Evolutionary conservation across 2,797 vertebrate species (phyloP), one percentile per base, ranked within the genome.

Genomic region (Protonibea diacanthus): DNA sequence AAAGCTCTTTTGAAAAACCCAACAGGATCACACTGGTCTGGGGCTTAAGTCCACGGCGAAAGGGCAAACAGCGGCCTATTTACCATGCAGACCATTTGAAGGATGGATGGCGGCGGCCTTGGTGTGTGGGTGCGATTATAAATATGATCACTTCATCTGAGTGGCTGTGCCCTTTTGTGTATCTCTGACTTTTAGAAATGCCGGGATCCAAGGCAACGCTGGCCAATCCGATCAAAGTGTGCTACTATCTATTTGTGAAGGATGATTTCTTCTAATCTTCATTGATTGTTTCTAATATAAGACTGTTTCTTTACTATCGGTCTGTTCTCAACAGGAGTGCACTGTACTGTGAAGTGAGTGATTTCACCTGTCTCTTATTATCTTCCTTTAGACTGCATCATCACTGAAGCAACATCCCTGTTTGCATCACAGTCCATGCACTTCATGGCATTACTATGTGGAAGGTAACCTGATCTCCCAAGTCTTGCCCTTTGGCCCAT

Each of bases 31-130:
- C 62, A 44, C 78, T 49, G 58, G 56, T 86, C 49, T 66, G 59
- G 20, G 73, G 76, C 52, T 86, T 77, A 60, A 66, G 67, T 78
- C 72, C 71, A 25, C 27, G 17, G 20, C 0, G 21, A 90, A 89
- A 90, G 83, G 89, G 66, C 76, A 89, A 64, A 74, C 18, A 1
- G 17, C n/a, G 6, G 63, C 60, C 69, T 74, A 49, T 79, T 80
- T 69, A 68, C 73, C 61, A 21, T n/a, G n/a, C 33, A 66, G 74
- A 72, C 55, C 74, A 76, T 88, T 84, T 68, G 74, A 82, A 59
- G 76, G 55, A 53, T 70, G 49, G 48, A 33, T 52, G 7, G 59
- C 45, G 18, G 45, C 55, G 40, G 61, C 62, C 44, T 72, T 21
- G 6, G 21, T 78, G 68, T 78, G 70, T 47, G 6, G 62, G 5